phyloP scores from a whole-genome alignment of 2,888 invertebrate species.

The Amphimallon solstitiale region DNA sequence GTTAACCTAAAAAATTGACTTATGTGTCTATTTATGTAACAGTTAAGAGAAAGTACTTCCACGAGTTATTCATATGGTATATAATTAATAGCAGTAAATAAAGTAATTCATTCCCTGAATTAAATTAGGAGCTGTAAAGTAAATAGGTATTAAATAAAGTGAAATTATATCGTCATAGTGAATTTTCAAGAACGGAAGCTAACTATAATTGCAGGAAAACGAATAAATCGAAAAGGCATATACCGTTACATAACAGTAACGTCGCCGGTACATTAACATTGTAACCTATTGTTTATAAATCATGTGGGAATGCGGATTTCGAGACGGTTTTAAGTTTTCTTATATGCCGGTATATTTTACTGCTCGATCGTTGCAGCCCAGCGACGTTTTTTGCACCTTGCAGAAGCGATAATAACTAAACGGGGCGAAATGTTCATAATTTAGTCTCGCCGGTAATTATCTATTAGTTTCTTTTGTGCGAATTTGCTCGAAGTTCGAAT shows the following conservation, averaged over 20 bases:
- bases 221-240: constrained; percentile 15
- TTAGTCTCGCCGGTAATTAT: too few relatives aligned
- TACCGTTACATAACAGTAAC: constrained; percentile 32
- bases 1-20: too few relatives aligned
- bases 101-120: not conserved
- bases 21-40: too few relatives aligned
- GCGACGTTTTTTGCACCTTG: not conserved
- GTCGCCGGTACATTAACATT: constrained; percentile 16
- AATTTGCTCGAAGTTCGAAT: not conserved
- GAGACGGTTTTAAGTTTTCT: not conserved
- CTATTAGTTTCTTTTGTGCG: not conserved
- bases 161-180: constrained; percentile 15
- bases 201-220: constrained; percentile 29
- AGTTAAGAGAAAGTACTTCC: too few relatives aligned
- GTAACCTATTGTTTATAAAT: constrained; percentile 25
- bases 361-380: not conserved
- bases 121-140: not conserved
- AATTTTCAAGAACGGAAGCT: constrained; percentile 22
- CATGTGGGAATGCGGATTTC: constrained; percentile 23
- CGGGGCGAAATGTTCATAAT: too few relatives aligned
- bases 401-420: too few relatives aligned
- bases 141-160: constrained; percentile 7
- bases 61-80: too few relatives aligned
- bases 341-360: not conserved
- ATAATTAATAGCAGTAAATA: too few relatives aligned